phyloP scores from a whole-genome alignment of 2,113 vertebrate genomes.

The Athene noctua region DNA sequence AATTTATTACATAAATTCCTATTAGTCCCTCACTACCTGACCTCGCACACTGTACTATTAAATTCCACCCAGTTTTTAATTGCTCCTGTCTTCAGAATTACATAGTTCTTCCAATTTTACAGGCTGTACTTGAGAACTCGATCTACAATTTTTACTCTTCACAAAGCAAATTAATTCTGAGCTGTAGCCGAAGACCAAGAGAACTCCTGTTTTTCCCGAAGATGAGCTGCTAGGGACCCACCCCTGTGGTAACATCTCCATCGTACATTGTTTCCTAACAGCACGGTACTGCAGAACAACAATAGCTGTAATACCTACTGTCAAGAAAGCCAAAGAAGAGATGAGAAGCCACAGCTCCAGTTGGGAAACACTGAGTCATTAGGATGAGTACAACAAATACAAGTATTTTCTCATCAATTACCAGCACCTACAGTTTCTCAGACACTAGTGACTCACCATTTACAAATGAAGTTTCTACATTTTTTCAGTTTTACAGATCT shows the following conservation, averaged over 20 bases:
- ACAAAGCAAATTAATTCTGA: not conserved
- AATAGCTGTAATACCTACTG: not conserved
- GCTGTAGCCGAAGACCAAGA: not conserved
- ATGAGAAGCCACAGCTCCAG: not conserved
- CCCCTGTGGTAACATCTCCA: not conserved
- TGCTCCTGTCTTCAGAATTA: not conserved
- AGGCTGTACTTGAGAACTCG: not conserved
- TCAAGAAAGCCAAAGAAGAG: not conserved
- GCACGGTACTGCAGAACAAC: not conserved
- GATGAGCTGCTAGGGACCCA: not conserved
- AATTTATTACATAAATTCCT: not conserved
- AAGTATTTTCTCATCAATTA: not conserved
- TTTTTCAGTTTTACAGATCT: not conserved
- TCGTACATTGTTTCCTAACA: not conserved
- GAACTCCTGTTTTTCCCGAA: not conserved
- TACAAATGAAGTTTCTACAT: not conserved
- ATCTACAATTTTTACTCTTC: not conserved
- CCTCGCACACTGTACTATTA: not conserved
- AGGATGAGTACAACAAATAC: not conserved
- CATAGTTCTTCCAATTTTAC: not conserved
- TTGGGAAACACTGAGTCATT: not conserved
- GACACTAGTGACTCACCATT: not conserved
- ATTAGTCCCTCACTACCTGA: not conserved
- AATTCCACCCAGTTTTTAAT: not conserved
- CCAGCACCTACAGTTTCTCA: not conserved